Evolutionary conservation across 2,113 vertebrate genomes (phyloP).

Genomic region (Trinectes maculatus): DNA sequence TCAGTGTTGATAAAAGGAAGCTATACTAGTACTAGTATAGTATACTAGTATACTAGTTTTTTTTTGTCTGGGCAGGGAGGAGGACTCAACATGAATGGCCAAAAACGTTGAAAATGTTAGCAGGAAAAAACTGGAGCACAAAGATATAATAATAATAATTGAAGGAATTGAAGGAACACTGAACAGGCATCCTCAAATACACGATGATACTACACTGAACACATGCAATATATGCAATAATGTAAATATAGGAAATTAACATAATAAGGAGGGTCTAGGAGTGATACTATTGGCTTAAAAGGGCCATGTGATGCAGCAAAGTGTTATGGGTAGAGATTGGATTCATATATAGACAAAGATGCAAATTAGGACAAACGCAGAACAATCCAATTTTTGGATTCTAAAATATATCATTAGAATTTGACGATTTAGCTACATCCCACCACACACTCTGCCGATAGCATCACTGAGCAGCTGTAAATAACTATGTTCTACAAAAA

Average conservation of each 20-base stretch:
- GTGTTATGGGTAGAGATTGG: conserved; percentile 82
- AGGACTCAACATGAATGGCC: conserved; percentile 71
- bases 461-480: conserved; percentile 78
- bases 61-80: conserved; percentile 58
- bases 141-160: conserved; percentile 52
- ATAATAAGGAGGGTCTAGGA: conserved; percentile 78
- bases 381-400: conserved; percentile 56
- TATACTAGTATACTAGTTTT: too few relatives aligned
- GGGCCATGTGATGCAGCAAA: conserved; percentile 85
- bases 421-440: conserved; percentile 73
- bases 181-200: conserved; percentile 73
- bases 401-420: conserved; percentile 59
- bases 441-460: conserved; percentile 77
- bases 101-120: conserved; percentile 55
- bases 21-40: conserved; percentile 61
- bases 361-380: conserved; percentile 67
- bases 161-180: conserved; percentile 56
- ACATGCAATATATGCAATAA: conserved; percentile 77
- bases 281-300: conserved; percentile 84
- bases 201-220: conserved; percentile 68
- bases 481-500: conserved; percentile 68
- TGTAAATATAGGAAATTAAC: conserved; percentile 72
- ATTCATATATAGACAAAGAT: conserved; percentile 64
- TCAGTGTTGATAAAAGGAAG: conserved; percentile 62
- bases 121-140: conserved; percentile 67